Percentiles rank a stretch among this genome's conserved stretches.
Conservation (phyloP, 2,888 invertebrate species). For the Nineta flava region DNA sequence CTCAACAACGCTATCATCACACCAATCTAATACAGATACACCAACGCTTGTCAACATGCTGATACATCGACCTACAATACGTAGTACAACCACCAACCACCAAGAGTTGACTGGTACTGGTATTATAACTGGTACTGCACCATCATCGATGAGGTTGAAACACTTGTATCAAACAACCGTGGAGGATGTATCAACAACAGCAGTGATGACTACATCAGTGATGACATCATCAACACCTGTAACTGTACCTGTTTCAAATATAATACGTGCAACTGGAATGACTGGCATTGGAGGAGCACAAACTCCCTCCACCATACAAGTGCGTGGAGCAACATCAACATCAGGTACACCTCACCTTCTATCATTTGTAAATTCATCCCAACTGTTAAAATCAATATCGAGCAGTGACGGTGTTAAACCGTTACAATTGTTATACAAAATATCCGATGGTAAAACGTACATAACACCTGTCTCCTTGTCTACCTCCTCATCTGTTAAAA, state of each 20-base stretch:
- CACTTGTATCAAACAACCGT: not conserved
- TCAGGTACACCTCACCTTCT: not conserved
- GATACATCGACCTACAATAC: not conserved
- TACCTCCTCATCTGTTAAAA: slow-evolving; percentile 22
- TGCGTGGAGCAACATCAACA: not conserved
- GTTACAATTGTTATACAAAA: slow-evolving; percentile 45
- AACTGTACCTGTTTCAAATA: not conserved
- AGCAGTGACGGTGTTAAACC: slow-evolving; percentile 1
- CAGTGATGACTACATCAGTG: too few species aligned
- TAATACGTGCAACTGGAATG: not conserved
- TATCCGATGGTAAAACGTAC: slow-evolving; percentile 37
- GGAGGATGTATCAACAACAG: not conserved
- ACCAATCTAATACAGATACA: not conserved
- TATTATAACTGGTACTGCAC: too few species aligned
- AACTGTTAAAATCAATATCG: slow-evolving; percentile 1
- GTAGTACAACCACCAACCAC: not conserved
- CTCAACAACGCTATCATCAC: not conserved
- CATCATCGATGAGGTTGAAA: too few species aligned
- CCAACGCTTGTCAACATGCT: not conserved
- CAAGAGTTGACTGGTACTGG: not conserved
- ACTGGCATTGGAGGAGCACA: not conserved
- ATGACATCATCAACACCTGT: too few species aligned
- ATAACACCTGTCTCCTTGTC: slow-evolving; percentile 30
- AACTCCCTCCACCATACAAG: not conserved
- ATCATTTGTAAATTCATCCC: not conserved